These are phyloP conservation scores for Trematomus bernacchii DNA, from an alignment of 2,797 vertebrate species.

Conservation along the genomic window DNA sequence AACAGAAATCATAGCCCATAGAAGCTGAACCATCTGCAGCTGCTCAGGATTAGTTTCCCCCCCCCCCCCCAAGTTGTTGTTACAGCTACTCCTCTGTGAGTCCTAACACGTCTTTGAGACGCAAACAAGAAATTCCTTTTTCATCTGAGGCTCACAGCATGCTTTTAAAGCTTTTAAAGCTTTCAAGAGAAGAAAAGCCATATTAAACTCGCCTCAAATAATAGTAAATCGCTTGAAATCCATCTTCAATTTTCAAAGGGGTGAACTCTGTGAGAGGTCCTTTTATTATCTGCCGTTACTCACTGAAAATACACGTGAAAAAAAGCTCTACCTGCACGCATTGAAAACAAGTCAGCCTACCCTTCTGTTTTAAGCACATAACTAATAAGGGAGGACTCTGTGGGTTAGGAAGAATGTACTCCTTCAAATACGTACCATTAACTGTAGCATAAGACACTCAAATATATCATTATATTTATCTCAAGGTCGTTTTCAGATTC, in stretches of 20 bases:
- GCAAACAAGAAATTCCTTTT: conserved; percentile 45
- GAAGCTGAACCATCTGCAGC: not conserved
- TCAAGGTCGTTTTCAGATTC: too few relatives aligned
- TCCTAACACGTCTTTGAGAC: conserved; percentile 47
- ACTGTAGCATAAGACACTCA: too few relatives aligned
- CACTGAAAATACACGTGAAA: conserved; percentile 64
- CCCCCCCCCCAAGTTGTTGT: conserved; percentile 18
- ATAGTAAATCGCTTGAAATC: conserved; percentile 53
- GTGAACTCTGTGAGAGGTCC: conserved; percentile 46
- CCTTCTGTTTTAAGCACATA: conserved; percentile 24
- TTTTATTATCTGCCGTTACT: conserved; percentile 61
- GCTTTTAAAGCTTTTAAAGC: conserved; percentile 51
- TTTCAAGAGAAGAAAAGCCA: conserved; percentile 41
- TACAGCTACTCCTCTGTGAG: not conserved
- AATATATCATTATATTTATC: too few relatives aligned
- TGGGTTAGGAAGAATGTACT: too few relatives aligned
- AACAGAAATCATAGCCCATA: not conserved
- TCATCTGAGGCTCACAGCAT: conserved; percentile 38
- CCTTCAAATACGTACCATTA: too few relatives aligned
- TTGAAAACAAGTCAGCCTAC: conserved; percentile 54
- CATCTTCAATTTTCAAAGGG: conserved; percentile 43
- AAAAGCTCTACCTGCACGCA: conserved; percentile 45
- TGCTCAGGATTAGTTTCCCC: not conserved
- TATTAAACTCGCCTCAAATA: conserved; percentile 46
- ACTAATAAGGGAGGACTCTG: too few relatives aligned